A percentile compares a stretch with the other conserved stretches of the same genome.
Evolutionary conservation across 2,113 vertebrate genomes (phyloP).

Genomic region (Actinemys pallida): DNA sequence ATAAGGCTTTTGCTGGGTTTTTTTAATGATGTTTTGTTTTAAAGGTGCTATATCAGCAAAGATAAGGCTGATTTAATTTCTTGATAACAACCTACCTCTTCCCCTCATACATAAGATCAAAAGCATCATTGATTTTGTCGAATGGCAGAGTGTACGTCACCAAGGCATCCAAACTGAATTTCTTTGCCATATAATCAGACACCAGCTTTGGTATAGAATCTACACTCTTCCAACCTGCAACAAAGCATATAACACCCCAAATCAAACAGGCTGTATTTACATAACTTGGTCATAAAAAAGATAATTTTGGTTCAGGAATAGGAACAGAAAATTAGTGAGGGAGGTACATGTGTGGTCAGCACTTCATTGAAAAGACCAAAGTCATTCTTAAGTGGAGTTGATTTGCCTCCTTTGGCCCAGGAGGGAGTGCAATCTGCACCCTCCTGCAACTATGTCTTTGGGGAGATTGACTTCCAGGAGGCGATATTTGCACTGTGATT

Average conservation of each 20-base stretch:
- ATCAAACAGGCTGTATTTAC: background rate
- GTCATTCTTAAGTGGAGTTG: background rate
- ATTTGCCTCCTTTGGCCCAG: background rate
- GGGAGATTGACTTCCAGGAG: no score
- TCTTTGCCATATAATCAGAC: constrained; percentile 81
- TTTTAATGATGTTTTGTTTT: background rate
- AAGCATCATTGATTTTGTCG: constrained; percentile 82
- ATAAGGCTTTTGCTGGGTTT: background rate
- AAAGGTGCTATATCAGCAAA: background rate
- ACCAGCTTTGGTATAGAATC: constrained; percentile 81
- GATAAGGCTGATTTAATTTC: background rate
- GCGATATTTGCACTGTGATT: background rate
- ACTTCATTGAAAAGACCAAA: background rate
- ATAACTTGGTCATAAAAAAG: background rate
- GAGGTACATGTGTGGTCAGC: background rate
- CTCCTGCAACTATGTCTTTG: no score
- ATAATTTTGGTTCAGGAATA: background rate
- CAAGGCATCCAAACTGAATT: constrained; percentile 81
- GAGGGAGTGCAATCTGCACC: no score
- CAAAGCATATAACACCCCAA: background rate
- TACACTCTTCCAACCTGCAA: constrained; percentile 82
- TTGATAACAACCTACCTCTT: constrained; percentile 75
- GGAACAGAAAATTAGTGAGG: background rate
- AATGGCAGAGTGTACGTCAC: constrained; percentile 82
- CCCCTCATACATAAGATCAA: constrained; percentile 80